Evolutionary conservation across 2,113 vertebrate species (phyloP).

Genomic region (Neolamprologus longior): DNA sequence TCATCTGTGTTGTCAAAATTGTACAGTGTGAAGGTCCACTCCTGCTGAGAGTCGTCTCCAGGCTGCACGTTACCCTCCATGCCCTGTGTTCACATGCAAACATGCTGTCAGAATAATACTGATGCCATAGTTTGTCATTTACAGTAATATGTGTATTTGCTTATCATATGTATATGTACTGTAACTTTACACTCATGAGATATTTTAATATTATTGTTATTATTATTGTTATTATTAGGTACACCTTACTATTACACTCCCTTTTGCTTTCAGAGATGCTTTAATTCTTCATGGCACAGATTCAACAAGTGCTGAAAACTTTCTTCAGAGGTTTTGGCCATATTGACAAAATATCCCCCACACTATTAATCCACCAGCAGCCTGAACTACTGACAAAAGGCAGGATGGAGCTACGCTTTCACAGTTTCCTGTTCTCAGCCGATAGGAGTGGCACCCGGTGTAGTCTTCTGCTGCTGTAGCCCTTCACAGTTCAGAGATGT

Average conservation of each 20-base stretch:
- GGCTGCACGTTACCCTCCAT: constrained; percentile 71
- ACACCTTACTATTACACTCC: neutral
- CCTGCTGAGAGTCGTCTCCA: constrained; percentile 80
- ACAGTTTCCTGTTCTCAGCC: neutral
- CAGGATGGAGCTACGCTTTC: neutral
- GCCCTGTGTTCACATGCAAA: constrained; percentile 60
- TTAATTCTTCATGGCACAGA: neutral
- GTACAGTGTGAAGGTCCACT: constrained; percentile 88
- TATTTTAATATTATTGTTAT: neutral
- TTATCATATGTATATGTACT: neutral
- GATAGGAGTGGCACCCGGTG: neutral
- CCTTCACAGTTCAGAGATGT: neutral
- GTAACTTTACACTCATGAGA: neutral
- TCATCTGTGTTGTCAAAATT: constrained; percentile 86
- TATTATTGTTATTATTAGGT: neutral
- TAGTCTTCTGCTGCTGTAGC: neutral
- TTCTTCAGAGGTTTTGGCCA: neutral
- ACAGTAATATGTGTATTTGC: neutral
- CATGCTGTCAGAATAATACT: neutral
- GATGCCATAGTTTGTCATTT: neutral
- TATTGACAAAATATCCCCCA: neutral
- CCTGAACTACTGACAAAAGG: neutral
- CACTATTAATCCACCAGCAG: neutral
- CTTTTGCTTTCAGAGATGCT: neutral
- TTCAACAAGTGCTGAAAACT: neutral